Evolutionary conservation across 2,797 vertebrate genomes (phyloP).

Genomic region (Merluccius polli): DNA sequence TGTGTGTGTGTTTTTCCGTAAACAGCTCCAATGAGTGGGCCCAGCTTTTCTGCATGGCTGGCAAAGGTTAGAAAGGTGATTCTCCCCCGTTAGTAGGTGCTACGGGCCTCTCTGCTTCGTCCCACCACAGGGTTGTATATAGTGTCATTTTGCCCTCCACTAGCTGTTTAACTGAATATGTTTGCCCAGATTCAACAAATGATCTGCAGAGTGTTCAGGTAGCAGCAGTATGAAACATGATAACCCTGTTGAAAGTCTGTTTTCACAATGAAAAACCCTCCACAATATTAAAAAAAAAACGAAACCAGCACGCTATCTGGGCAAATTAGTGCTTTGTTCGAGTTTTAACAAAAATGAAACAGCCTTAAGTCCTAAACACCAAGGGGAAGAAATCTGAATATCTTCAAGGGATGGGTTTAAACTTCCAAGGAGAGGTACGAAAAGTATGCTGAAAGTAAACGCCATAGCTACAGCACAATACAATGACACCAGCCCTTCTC

Average conservation of each 20-base stretch:
- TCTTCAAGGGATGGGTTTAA: slow-evolving; percentile 37
- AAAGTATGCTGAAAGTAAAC: slow-evolving; percentile 53
- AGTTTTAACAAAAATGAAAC: background rate
- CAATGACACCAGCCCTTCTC: slow-evolving; percentile 36
- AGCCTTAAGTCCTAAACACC: background rate
- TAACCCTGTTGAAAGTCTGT: too few species aligned
- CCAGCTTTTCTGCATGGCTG: slow-evolving; percentile 25
- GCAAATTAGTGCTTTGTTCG: background rate
- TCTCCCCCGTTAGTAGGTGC: slow-evolving; percentile 26
- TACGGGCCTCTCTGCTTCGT: slow-evolving; percentile 25
- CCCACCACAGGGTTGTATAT: slow-evolving; percentile 14
- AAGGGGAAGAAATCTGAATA: slow-evolving; percentile 38
- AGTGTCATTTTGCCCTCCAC: slow-evolving; percentile 23
- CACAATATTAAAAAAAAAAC: too few species aligned
- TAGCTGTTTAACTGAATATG: slow-evolving; percentile 11
- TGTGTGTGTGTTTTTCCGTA: slow-evolving; percentile 21
- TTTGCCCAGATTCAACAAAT: slow-evolving; percentile 21
- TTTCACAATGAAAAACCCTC: too few species aligned
- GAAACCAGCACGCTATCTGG: too few species aligned
- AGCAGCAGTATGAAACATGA: too few species aligned
- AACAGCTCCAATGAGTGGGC: slow-evolving; percentile 16
- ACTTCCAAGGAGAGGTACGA: slow-evolving; percentile 40
- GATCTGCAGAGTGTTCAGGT: background rate
- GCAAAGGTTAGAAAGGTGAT: slow-evolving; percentile 14
- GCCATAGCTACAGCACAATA: slow-evolving; percentile 41